These are phyloP conservation scores for Parazoanthus darwini DNA, from an alignment of 92 coral and sea anemone species.

Conservation along the genomic window DNA sequence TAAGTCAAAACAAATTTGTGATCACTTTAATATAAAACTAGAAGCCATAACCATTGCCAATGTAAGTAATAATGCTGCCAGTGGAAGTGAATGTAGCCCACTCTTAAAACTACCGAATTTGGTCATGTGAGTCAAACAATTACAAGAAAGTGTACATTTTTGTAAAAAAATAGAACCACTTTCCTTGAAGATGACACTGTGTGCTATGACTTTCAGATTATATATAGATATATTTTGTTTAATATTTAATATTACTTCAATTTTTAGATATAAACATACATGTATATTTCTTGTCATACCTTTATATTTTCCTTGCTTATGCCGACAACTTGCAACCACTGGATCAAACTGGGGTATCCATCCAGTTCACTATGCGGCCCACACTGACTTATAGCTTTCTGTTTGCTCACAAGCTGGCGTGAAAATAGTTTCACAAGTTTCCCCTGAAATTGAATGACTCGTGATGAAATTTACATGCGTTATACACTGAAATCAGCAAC, in stretches of 20 bases:
- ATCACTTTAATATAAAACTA: background rate
- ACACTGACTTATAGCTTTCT: slow-evolving; percentile 61
- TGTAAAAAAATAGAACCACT: background rate
- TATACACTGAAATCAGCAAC: slow-evolving; percentile 7
- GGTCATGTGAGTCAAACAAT: background rate
- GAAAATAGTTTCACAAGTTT: slow-evolving; percentile 95
- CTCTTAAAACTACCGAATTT: no score
- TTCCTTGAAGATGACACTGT: background rate
- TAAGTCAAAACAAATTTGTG: background rate
- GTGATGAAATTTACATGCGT: background rate
- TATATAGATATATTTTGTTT: background rate
- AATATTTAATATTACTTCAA: background rate
- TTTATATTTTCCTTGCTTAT: slow-evolving; percentile 73
- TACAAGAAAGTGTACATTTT: no score
- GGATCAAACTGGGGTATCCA: slow-evolving; percentile 79
- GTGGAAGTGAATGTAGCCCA: no score
- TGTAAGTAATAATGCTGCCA: background rate
- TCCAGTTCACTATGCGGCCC: slow-evolving; percentile 60
- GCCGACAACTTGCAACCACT: slow-evolving; percentile 94
- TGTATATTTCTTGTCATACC: slow-evolving; percentile 44
- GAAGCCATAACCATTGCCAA: background rate
- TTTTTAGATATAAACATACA: background rate
- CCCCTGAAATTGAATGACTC: slow-evolving; percentile 60
- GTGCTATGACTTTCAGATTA: background rate
- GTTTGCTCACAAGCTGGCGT: slow-evolving; percentile 87